Evolutionary conservation across 2,888 invertebrate genomes (phyloP).

Genomic region (Peribatodes rhomboidaria): DNA sequence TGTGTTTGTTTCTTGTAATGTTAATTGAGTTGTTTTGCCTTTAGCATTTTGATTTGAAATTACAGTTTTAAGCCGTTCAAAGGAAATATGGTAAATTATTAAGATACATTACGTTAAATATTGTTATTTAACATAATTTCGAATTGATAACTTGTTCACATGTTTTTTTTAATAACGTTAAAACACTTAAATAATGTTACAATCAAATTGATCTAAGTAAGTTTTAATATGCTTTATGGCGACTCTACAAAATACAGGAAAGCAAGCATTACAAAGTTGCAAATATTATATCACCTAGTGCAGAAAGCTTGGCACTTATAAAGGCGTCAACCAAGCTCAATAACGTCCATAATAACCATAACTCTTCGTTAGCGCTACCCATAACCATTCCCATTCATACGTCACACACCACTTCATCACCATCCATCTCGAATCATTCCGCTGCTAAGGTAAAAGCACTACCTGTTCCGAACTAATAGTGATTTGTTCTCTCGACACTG

Average conservation of each 20-base stretch:
- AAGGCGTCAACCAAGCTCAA: constrained; percentile 28
- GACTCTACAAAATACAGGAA: not conserved
- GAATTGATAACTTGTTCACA: too few relatives aligned
- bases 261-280: not conserved
- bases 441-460: constrained; percentile 64
- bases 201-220: not conserved
- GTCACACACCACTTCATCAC: constrained; percentile 52
- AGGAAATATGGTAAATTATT: too few relatives aligned
- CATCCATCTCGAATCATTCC: constrained; percentile 47
- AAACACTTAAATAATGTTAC: too few relatives aligned
- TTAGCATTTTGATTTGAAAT: not conserved
- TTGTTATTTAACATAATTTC: too few relatives aligned
- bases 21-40: constrained; percentile 8
- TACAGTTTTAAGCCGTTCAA: too few relatives aligned
- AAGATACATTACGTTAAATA: too few relatives aligned
- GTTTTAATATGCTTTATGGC: not conserved
- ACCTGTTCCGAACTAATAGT: constrained; percentile 68
- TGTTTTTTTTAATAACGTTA: too few relatives aligned
- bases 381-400: constrained; percentile 59
- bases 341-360: constrained; percentile 24
- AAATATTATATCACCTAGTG: not conserved
- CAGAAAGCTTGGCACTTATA: constrained; percentile 13
- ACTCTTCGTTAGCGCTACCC: constrained; percentile 31
- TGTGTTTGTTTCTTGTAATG: constrained; percentile 6
- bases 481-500: constrained; percentile 68